These are phyloP conservation scores for Drosophila suzukii DNA, from an alignment of 1,140 invertebrate species.

Conservation along the genomic window DNA sequence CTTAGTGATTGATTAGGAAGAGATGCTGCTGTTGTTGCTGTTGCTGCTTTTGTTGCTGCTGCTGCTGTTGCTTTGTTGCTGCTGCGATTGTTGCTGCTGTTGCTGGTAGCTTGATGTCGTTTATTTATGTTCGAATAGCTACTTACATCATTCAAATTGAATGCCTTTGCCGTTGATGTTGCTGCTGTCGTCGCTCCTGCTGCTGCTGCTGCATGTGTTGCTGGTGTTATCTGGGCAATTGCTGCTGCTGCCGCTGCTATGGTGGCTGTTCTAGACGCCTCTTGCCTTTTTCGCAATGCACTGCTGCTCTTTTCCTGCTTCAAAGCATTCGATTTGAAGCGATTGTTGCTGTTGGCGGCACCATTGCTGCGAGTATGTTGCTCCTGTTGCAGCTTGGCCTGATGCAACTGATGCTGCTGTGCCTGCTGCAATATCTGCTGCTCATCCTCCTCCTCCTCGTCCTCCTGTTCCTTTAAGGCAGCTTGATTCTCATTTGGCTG, in stretches of 20 bases:
- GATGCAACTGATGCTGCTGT: constrained; percentile 8
- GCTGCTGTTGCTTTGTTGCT: constrained; percentile 17
- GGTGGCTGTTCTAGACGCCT: constrained; percentile 1
- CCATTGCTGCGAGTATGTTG: constrained; percentile 33
- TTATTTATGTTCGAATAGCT: constrained; percentile 70
- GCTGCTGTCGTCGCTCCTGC: constrained; percentile 6
- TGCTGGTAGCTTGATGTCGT: constrained; percentile 71
- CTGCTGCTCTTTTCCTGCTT: constrained; percentile 30
- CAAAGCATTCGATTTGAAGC: constrained; percentile 48
- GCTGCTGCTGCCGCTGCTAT: constrained; percentile 37
- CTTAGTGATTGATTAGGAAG: constrained; percentile 42
- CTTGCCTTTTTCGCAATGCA: constrained; percentile 5
- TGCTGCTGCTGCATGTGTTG: constrained; percentile 9
- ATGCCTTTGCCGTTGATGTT: constrained; percentile 49
- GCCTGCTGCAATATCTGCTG: constrained; percentile 10
- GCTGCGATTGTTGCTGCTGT: constrained; percentile 33
- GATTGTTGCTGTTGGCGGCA: constrained; percentile 32
- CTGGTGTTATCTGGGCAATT: constrained; percentile 9
- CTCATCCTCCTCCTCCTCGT: constrained; percentile 21
- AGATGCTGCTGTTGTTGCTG: constrained; percentile 25
- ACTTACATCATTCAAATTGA: constrained; percentile 82
- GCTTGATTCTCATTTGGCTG: constrained; percentile 48
- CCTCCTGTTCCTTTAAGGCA: not conserved
- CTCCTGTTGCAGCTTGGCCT: constrained; percentile 13
- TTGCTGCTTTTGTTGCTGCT: constrained; percentile 19